These are phyloP conservation scores for Cheilosia soror DNA, from an alignment of 2,888 invertebrate genomes.

Conservation along the genomic window DNA sequence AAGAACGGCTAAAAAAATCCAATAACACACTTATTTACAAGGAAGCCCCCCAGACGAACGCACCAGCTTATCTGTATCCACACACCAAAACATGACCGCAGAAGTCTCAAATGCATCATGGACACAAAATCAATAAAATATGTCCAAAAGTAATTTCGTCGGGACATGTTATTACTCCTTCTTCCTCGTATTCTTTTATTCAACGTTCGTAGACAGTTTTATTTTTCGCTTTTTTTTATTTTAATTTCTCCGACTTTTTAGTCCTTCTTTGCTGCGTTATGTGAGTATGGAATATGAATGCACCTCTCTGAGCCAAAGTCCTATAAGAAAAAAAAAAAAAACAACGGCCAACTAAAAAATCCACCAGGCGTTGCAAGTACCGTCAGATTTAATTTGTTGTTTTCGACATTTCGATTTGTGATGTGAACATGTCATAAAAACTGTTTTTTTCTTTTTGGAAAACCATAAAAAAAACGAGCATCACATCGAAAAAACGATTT, in stretches of 20 bases:
- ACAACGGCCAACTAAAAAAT: too few relatives aligned
- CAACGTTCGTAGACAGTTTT: constrained; percentile 35
- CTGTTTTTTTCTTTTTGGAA: constrained; percentile 30
- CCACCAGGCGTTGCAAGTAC: constrained; percentile 54
- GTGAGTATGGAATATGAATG: neutral
- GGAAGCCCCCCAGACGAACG: constrained; percentile 29
- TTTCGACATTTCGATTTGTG: constrained; percentile 75
- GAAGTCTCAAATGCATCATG: constrained; percentile 66
- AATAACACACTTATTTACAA: constrained; percentile 59
- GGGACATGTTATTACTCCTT: constrained; percentile 75
- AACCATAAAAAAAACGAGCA: constrained; percentile 46
- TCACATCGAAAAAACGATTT: constrained; percentile 59
- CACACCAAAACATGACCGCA: constrained; percentile 44
- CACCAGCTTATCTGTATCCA: constrained; percentile 14
- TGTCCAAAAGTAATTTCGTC: constrained; percentile 75
- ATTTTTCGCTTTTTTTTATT: constrained; percentile 35
- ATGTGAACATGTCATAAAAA: constrained; percentile 75
- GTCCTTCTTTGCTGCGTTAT: constrained; percentile 20
- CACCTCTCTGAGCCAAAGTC: constrained; percentile 6
- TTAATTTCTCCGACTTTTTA: constrained; percentile 37
- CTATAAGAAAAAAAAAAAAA: too few relatives aligned
- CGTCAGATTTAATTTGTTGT: constrained; percentile 73
- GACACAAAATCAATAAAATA: constrained; percentile 75
- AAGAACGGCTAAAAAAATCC: constrained; percentile 22
- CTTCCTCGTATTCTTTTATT: constrained; percentile 48